Evolutionary conservation across 2,797 vertebrate genomes (phyloP), one percentile per base, ranked within the genome.

Genomic region (Calcarius lapponicus): DNA sequence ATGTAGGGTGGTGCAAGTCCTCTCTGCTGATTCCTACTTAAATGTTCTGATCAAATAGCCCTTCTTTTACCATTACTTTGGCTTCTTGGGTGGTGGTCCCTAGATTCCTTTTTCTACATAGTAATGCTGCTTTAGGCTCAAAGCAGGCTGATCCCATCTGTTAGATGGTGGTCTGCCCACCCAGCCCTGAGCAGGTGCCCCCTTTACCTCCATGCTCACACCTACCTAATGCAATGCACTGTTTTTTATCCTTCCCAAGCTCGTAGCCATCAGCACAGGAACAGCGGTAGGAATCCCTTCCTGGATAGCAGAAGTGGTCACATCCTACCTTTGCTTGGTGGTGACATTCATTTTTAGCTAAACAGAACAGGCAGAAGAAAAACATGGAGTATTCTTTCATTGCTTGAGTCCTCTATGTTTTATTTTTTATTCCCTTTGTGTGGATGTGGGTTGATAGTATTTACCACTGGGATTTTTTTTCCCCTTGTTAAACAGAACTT

Each of bases 281-380:
- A 71, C 99, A 99, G 22, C 0, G 66, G 88, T 98, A 99, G 24
- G 96, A 93, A 4, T 48, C 17, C 4, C 85, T 92, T 25, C 94
- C 96, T 0, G 97, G 98, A 17, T 96, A 98, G 97, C 99, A 99
- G 93, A 99, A 98, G 75, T 99, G 99, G 45, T 99, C 98, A 69
- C 99, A 99, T 4, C 98, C 98, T 2, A 96, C 94, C 3, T 82
- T 91, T 82, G 94, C 93, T 71, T 98, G 58, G 2, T 97, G 97
- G 12, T 97, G 98, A 95, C 99, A 99, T 94, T 98, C 96, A 1
- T 97, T 96, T 53, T 97, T 94, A 76, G 98, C 98, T 99, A 93
- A 73, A 83, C 13, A 65, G 80, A 88, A n/a, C 12, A 69, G 57
- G 26, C 10, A 4, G 78, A 58, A 22, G 15, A n/a, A 70, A 58